Percentiles rank a stretch among this genome's conserved stretches.
Conservation (phyloP, 2,113 vertebrate species). For the Pogonocichla stellata region DNA sequence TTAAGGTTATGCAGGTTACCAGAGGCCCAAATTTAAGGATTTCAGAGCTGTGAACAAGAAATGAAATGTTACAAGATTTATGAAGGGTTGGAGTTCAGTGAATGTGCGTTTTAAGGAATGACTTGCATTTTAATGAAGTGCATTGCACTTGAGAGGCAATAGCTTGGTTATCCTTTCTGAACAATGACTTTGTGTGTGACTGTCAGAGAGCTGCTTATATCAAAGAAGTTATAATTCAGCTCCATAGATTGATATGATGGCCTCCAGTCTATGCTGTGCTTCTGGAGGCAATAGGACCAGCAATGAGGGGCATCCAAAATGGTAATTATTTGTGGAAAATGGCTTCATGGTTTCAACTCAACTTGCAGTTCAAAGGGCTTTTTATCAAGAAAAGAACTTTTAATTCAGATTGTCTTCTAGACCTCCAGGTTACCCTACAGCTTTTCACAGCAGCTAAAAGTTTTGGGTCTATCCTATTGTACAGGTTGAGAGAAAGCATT, state of each 20-base stretch:
- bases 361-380: not conserved
- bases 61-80: conserved; percentile 49
- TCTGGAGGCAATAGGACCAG: not conserved
- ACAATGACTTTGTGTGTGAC: not conserved
- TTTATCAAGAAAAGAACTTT: not conserved
- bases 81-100: conserved; percentile 39
- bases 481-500: not conserved
- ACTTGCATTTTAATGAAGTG: conserved; percentile 63
- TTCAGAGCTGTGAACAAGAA: conserved; percentile 18
- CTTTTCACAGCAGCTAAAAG: not conserved
- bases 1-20: not conserved
- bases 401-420: not conserved
- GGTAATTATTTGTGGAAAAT: conserved; percentile 2
- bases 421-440: not conserved
- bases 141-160: conserved; percentile 40
- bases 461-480: not conserved
- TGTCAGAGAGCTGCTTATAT: conserved; percentile 51
- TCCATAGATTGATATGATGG: conserved; percentile 12
- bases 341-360: conserved; percentile 5
- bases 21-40: not conserved
- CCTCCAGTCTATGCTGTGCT: not conserved
- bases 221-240: conserved; percentile 24
- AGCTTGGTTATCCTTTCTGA: conserved; percentile 53
- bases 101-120: conserved; percentile 21
- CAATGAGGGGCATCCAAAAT: not conserved